These are phyloP conservation scores for Cosmopolites sordidus DNA, from an alignment of 2,888 invertebrate species.

Conservation along the genomic window DNA sequence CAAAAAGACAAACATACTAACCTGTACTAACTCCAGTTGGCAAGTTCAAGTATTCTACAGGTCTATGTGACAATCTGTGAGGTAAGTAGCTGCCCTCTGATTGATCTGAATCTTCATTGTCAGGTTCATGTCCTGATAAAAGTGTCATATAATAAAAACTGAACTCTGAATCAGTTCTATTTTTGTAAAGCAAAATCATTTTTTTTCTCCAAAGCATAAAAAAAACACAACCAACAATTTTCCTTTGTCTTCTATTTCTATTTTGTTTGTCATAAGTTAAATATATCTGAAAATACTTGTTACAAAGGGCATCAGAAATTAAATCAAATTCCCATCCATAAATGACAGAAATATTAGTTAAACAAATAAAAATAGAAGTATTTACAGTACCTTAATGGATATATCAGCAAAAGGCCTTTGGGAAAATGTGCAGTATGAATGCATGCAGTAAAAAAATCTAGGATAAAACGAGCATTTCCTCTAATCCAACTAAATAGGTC, in stretches of 20 bases:
- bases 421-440: slow-evolving; percentile 1
- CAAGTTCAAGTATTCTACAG: slow-evolving; percentile 49
- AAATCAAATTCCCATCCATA: background rate
- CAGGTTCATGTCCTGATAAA: slow-evolving; percentile 62
- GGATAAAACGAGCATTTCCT: slow-evolving; percentile 13
- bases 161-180: too few relatives aligned
- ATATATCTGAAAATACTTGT: too few relatives aligned
- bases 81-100: slow-evolving; percentile 65
- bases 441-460: slow-evolving; percentile 7
- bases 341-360: background rate
- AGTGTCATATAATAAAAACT: too few relatives aligned
- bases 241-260: too few relatives aligned
- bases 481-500: slow-evolving; percentile 20
- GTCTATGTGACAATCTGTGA: slow-evolving; percentile 51
- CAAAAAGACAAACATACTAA: slow-evolving; percentile 2
- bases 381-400: slow-evolving; percentile 1
- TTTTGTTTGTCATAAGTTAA: too few relatives aligned
- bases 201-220: too few relatives aligned
- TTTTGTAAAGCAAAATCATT: too few relatives aligned
- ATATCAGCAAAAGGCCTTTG: slow-evolving; percentile 7
- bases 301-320: too few relatives aligned
- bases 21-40: slow-evolving; percentile 34
- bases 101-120: slow-evolving; percentile 72
- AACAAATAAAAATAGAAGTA: background rate
- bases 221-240: too few relatives aligned